phyloP scores from a whole-genome alignment of 2,888 invertebrate genomes.

The Chrysolina oricalcia region DNA sequence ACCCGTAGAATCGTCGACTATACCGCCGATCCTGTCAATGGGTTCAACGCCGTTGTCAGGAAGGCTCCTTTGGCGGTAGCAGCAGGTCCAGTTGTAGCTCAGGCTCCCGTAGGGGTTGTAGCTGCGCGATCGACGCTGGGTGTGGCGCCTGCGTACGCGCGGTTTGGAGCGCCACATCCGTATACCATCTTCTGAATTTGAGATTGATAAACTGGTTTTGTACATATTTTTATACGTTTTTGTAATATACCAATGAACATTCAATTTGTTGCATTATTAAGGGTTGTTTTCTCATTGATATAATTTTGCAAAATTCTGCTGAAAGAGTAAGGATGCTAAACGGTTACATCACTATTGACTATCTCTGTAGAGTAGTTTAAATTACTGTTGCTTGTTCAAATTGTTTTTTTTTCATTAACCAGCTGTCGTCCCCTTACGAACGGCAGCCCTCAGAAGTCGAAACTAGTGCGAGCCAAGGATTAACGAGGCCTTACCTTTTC shows the following conservation, averaged over 20 bases:
- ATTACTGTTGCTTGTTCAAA: too few species aligned
- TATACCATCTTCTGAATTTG: neutral
- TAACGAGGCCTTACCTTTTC: too few species aligned
- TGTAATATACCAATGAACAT: conserved; percentile 7
- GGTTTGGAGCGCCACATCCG: conserved; percentile 7
- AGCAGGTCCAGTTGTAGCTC: conserved; percentile 61
- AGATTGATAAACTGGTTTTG: neutral
- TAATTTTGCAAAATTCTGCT: too few species aligned
- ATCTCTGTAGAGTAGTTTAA: too few species aligned
- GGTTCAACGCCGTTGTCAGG: conserved; percentile 81
- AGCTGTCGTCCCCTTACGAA: too few species aligned
- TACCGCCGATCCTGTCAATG: conserved; percentile 79
- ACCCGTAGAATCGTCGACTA: conserved; percentile 78
- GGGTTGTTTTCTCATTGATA: too few species aligned
- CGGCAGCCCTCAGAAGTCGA: too few species aligned
- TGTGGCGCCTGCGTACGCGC: neutral
- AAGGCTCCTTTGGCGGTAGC: conserved; percentile 73
- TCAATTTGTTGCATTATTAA: neutral
- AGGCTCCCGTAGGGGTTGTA: conserved; percentile 49
- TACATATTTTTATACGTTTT: conserved; percentile 26
- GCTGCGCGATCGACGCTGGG: conserved; percentile 9
- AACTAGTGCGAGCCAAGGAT: too few species aligned
- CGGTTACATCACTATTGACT: too few species aligned
- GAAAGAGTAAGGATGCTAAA: too few species aligned
- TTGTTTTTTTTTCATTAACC: too few species aligned